Evolutionary conservation across 2,797 vertebrate genomes (phyloP).

Genomic region (Gobio occitaniae): DNA sequence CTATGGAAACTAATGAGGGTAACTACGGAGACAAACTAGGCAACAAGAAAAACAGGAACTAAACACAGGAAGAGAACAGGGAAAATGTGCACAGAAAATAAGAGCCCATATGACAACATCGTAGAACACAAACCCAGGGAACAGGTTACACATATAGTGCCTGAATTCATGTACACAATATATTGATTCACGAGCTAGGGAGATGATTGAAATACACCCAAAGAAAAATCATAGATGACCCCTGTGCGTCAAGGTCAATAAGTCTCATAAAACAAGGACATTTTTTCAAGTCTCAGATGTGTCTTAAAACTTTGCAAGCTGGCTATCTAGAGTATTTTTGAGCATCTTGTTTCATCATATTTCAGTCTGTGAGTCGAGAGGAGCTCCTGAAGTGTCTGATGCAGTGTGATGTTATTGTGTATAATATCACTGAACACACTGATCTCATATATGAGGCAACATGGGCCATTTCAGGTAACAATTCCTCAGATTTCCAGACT

Average conservation of each 20-base stretch:
- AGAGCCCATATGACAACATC: no score
- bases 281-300: not conserved
- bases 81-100: no score
- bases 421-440: constrained; percentile 88
- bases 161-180: not conserved
- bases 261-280: not conserved
- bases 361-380: constrained; percentile 76
- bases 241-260: not conserved
- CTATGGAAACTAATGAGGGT: not conserved
- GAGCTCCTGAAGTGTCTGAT: constrained; percentile 74
- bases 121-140: no score
- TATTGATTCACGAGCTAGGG: not conserved
- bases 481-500: not conserved
- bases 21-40: not conserved
- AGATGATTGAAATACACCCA: no score
- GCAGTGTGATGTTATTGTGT: constrained; percentile 88
- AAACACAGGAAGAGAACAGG: no score
- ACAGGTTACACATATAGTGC: not conserved
- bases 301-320: not conserved
- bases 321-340: not conserved
- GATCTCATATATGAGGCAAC: constrained; percentile 84
- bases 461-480: constrained; percentile 85
- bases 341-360: constrained; percentile 37
- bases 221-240: not conserved
- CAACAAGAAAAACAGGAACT: no score